Base-by-base conservation (phyloP, 1,140 invertebrate species). In the Nixonia krombeini region DNA sequence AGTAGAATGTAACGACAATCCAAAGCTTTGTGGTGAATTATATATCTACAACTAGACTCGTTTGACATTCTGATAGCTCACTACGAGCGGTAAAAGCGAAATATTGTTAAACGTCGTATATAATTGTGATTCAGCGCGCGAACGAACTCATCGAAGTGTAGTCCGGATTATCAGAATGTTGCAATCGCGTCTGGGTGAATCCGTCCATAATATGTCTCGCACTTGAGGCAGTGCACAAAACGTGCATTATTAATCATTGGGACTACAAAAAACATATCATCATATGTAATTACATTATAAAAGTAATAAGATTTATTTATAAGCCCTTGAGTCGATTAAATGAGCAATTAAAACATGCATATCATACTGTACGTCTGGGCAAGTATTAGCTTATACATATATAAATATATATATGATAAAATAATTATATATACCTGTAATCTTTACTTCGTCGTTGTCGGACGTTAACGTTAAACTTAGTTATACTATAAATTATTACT, bases 191-290 rank as follows among this genome's bases (percentile, higher is more conserved):
- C 80, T 76, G 75, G 78, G 77, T 83, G 66, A 85, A 85, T 85
- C 84, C 84, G 84, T 85, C 84, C 84, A 85, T 84, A 82, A 81
- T 51, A 55, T 80, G 80, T 80, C 81, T 82, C 81, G 62, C 40
- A 61, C 68, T 59, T 65, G 76, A 79, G 81, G 64, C 76, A 84
- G 81, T 82, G 84, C 83, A 84, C 83, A 80, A 80, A 75, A 51
- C 45, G 84, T 85, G 84, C 83, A 83, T 13, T 83, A 85, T 84
- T 85, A 83, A 83, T 84, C 82, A 85, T 85, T 83, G 83, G 83
- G 83, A 85, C 83, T 85, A 85, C 81, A 84, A 84, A 82, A 85
- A 76, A 84, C 84, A 85, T 85, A 85, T 85, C 83, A 85, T 82
- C 79, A 70, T 82, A 81, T 82, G 67, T 82, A 82, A 82, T 76